A percentile compares a stretch with the other conserved stretches of the same genome.
phyloP scores from a whole-genome alignment of 2,113 vertebrate species.

The Eulemur macaco region DNA sequence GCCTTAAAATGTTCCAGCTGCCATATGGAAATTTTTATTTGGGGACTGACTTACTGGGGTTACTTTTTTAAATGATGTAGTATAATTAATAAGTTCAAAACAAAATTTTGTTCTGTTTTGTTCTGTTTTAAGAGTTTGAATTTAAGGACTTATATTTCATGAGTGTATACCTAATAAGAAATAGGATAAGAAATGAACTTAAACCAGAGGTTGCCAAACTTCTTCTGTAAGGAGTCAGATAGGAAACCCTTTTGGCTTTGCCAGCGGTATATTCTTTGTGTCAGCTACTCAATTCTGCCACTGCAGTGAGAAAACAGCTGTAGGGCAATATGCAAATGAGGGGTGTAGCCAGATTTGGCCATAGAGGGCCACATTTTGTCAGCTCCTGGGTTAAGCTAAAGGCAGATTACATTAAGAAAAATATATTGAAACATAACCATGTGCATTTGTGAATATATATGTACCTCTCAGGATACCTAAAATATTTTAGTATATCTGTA shows the following conservation, averaged over 20 bases:
- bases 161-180: not conserved
- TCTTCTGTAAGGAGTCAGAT: not conserved
- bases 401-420: not conserved
- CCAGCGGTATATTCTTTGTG: not conserved
- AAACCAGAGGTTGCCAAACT: not conserved
- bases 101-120: not conserved
- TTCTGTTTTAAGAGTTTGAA: conserved; percentile 8
- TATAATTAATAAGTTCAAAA: not conserved
- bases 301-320: not conserved
- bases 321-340: not conserved
- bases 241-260: not conserved
- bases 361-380: not conserved
- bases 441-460: not conserved
- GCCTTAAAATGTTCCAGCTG: not conserved
- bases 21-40: not conserved
- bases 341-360: not conserved
- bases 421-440: not conserved
- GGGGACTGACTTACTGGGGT: not conserved
- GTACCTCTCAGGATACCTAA: not conserved
- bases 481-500: not conserved
- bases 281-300: not conserved
- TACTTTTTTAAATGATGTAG: not conserved
- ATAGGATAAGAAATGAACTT: conserved; percentile 1
- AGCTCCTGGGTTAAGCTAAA: conserved; percentile 2
- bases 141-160: conserved; percentile 5